Percentiles rank a stretch among this genome's conserved stretches.
Evolutionary conservation across 1,140 invertebrate species (phyloP).

Genomic region (Papilio polyxenes): DNA sequence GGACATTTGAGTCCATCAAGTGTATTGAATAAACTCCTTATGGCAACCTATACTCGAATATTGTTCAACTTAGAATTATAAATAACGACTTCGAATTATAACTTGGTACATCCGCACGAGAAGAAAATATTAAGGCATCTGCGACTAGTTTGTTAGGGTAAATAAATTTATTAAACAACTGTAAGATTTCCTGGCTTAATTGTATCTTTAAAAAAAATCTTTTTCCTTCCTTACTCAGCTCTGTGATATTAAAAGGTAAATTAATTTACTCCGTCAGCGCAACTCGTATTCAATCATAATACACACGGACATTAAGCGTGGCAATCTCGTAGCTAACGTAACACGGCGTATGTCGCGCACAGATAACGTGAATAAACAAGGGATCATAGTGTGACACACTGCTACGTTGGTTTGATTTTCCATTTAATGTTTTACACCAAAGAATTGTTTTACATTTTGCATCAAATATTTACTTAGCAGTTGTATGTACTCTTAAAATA

Average conservation of each 20-base stretch:
- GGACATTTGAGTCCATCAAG: background rate
- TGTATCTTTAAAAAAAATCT: too few relatives aligned
- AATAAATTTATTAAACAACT: too few relatives aligned
- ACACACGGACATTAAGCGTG: background rate
- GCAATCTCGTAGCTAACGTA: background rate
- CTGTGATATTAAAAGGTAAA: background rate
- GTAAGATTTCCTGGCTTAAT: too few relatives aligned
- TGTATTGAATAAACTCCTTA: background rate
- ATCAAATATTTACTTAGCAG: too few relatives aligned
- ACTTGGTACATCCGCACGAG: too few relatives aligned
- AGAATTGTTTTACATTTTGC: too few relatives aligned
- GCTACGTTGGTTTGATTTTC: background rate
- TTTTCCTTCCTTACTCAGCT: too few relatives aligned
- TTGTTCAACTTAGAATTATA: background rate
- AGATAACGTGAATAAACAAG: constrained; percentile 22
- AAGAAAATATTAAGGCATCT: too few relatives aligned
- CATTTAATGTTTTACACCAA: background rate
- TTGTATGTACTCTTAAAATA: too few relatives aligned
- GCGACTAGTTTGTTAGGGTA: too few relatives aligned
- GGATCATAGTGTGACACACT: background rate
- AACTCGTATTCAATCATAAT: constrained; percentile 15
- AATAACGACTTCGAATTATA: too few relatives aligned
- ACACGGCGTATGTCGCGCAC: constrained; percentile 2
- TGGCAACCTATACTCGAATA: background rate
- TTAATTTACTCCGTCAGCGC: background rate